Base-by-base conservation (phyloP, 2,888 invertebrate genomes). In the Tetrapedia diversipes region DNA sequence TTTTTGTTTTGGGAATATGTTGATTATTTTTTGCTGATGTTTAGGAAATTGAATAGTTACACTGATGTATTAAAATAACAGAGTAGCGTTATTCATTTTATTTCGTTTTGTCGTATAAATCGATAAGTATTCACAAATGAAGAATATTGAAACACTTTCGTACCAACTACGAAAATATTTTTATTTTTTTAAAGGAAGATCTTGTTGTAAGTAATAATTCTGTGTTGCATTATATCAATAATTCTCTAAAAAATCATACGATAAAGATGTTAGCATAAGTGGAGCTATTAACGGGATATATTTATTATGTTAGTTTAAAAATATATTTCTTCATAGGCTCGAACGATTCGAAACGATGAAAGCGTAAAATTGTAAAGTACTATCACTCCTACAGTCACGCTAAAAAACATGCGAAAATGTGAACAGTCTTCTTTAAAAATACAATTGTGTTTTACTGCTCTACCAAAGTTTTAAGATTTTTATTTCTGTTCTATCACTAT, bases 111-210 rank as follows among this genome's bases (percentile, higher is more conserved):
- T 47, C n/a, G 45, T 65, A 41, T 56, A 70, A 53, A 71, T 81
- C 64, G 63, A 79, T 81, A 82, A 66, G 54, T 51, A 80, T 67
- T 37, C 43, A 41, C 43, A 74, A 65, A 67, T 54, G 63, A 72
- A 75, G 59, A 68, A 72, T 69, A 75, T 63, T 60, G 24, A 79
- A 59, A 63, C 56, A 32, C 57, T 72, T 67, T 71, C 39, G 24
- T 39, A 27, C 4, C 19, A 11, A 37, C n/a, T 65, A 32, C 27
- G 47, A 54, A 56, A 51, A n/a, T n/a, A 67, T 39, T 47, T 14
- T 24, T 39, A 22, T 22, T 51, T n/a, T 10, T 32, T 45, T 8
- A 24, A 45, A 16, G 14, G 8, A 19, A 11, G 45, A 51, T 45
- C 19, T 43, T 49, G n/a, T 19, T 29, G n/a, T 24, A 4, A 8